Evolutionary conservation across 2,113 vertebrate species (phyloP), one percentile per base, ranked within the genome.

Genomic region (Micronisus gabar): DNA sequence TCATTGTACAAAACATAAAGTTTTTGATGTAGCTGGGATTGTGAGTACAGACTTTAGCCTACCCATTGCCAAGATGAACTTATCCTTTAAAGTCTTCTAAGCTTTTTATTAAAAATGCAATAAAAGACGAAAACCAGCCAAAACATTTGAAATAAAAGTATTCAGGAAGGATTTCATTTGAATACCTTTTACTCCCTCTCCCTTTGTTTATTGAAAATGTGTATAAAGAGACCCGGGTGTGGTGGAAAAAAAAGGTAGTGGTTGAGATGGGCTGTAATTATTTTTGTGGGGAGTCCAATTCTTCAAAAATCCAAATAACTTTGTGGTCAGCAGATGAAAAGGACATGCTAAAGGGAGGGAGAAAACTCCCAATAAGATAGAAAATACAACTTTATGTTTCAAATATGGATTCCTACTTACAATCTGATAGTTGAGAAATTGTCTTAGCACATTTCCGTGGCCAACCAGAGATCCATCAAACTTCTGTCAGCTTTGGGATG

Each of bases 71-170:
- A 94, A 93, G 61, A 81, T 47, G 70, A 91, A 90, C 14, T 91
- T 92, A 81, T 29, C 47, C 65, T 95, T 81, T 85, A 75, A 95
- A 81, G 48, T 68, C 84, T 75, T 85, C 16, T 72, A 91, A 95
- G 65, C 47, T 89, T 95, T 96, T 91, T 91, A 95, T 90, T 95
- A 85, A 91, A 95, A 94, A 91, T 70, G 59, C 56, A 91, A 82
- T 95, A 97, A 88, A 96, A 95, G 19, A 50, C 88, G 90, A 56
- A 96, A 94, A 81, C 20, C 73, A 95, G 91, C 65, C 61, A 86
- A 96, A 95, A 85, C 52, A 85, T 80, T 84, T 92, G 92, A 95
- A 91, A 72, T 72, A 47, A 85, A 95, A 91, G 29, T 87, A 68
- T 87, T 93, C 52, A 68, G 62, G 52, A 90, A 91, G 67, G 59